A percentile compares a stretch with the other conserved stretches of the same genome.
Conservation (phyloP, 2,113 vertebrate genomes). For the Rhynchomys soricoides region DNA sequence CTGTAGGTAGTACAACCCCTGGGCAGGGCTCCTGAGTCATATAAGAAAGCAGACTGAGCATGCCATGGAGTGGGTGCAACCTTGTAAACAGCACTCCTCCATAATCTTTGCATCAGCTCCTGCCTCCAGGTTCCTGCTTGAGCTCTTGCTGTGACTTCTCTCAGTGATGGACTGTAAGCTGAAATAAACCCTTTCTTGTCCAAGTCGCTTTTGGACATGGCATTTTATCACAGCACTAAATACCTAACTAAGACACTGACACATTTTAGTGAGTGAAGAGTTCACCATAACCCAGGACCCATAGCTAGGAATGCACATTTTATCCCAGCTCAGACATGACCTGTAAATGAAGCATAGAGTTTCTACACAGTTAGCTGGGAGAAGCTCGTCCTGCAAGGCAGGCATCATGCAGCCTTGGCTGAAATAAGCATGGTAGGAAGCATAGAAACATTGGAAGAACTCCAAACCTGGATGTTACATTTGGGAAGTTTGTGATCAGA, state of each 20-base stretch:
- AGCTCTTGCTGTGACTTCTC: background rate
- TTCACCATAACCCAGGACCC: background rate
- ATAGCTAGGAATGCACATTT: background rate
- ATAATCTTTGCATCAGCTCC: background rate
- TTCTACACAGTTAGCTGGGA: background rate
- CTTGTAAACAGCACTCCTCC: background rate
- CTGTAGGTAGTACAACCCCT: background rate
- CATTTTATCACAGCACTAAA: background rate
- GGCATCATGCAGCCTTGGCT: background rate
- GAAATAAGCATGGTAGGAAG: background rate
- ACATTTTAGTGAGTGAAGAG: background rate
- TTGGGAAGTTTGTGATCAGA: background rate
- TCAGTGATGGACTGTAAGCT: background rate
- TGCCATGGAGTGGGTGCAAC: too few species aligned
- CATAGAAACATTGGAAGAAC: background rate
- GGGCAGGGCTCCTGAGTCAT: background rate
- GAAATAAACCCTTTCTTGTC: background rate
- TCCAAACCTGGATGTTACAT: background rate
- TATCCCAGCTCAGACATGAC: background rate
- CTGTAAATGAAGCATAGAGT: background rate
- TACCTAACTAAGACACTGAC: background rate
- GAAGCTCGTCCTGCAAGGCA: too few species aligned
- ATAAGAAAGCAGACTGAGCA: background rate
- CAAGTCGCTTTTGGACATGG: background rate
- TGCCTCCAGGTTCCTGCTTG: background rate